Evolutionary conservation across 1,140 invertebrate species (phyloP).

Genomic region (Mya arenaria): DNA sequence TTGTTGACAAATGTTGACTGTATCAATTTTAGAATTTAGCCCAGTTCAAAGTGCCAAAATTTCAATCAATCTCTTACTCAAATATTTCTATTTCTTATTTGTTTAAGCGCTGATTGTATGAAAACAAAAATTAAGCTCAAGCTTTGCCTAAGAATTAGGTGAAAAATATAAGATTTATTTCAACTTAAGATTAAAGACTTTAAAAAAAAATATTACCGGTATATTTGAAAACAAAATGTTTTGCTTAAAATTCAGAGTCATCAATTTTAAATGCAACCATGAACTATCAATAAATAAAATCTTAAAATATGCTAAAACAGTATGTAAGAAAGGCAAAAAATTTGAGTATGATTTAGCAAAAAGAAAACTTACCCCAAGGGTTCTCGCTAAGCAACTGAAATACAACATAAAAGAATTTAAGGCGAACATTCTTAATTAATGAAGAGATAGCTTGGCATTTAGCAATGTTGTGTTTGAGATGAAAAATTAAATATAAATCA

Average conservation of each 20-base stretch:
- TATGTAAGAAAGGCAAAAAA: too few relatives aligned
- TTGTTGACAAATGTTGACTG: too few relatives aligned
- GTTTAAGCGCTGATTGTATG: too few relatives aligned
- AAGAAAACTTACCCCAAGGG: constrained; percentile 51
- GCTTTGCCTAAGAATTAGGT: too few relatives aligned
- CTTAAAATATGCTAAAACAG: background rate
- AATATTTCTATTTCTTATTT: too few relatives aligned
- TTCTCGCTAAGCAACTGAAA: constrained; percentile 57
- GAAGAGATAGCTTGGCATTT: background rate
- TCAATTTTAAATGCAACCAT: background rate
- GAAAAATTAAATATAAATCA: background rate
- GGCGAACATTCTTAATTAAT: background rate
- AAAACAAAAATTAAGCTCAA: too few relatives aligned
- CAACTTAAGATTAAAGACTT: background rate
- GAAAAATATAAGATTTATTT: background rate
- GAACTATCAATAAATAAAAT: background rate
- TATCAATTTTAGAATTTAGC: too few relatives aligned
- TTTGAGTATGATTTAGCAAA: background rate
- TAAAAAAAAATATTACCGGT: background rate
- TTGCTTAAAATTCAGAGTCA: background rate
- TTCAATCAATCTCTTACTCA: too few relatives aligned
- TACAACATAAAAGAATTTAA: background rate
- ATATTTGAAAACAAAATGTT: background rate
- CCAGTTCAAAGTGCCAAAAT: too few relatives aligned
- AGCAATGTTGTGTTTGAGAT: background rate